phyloP scores from a whole-genome alignment of 1,140 invertebrate species.

The Lordiphosa mommai region DNA sequence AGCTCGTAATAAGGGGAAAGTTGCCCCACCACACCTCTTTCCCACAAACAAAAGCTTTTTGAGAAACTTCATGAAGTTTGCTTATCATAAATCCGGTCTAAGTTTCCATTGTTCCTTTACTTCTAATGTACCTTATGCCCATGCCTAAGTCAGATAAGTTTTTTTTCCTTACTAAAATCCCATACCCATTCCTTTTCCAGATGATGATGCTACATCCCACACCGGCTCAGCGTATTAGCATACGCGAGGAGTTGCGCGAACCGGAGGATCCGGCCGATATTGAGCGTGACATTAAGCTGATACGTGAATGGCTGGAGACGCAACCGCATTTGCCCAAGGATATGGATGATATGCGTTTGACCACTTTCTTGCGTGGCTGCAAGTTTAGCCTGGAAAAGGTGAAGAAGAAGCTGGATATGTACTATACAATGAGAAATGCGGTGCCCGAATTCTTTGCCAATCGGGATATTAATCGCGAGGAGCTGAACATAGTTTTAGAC shows the following conservation, averaged over 20 bases:
- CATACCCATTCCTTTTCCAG: conserved; percentile 38
- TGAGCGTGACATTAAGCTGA: conserved; percentile 83
- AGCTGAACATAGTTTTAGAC: conserved; percentile 85
- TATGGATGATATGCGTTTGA: conserved; percentile 85
- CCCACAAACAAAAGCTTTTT: too few species aligned
- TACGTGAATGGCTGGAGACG: conserved; percentile 86
- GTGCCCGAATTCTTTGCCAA: conserved; percentile 91
- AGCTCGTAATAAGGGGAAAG: too few species aligned
- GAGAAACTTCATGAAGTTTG: too few species aligned
- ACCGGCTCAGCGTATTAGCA: conserved; percentile 86
- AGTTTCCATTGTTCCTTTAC: too few species aligned
- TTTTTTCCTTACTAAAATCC: too few species aligned
- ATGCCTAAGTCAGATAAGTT: too few species aligned
- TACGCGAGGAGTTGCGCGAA: conserved; percentile 88
- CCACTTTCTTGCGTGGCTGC: conserved; percentile 89
- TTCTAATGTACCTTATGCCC: neutral
- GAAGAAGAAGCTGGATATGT: conserved; percentile 90
- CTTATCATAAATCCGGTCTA: too few species aligned
- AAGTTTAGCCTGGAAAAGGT: conserved; percentile 91
- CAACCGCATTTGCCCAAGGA: conserved; percentile 86
- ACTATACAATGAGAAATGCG: conserved; percentile 88
- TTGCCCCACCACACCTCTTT: too few species aligned
- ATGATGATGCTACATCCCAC: conserved; percentile 88
- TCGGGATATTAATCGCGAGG: conserved; percentile 85
- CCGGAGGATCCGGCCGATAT: conserved; percentile 82